Evolutionary conservation across 2,113 vertebrate genomes (phyloP), one percentile per base, ranked within the genome.

Genomic region (Tychaedon coryphoeus): DNA sequence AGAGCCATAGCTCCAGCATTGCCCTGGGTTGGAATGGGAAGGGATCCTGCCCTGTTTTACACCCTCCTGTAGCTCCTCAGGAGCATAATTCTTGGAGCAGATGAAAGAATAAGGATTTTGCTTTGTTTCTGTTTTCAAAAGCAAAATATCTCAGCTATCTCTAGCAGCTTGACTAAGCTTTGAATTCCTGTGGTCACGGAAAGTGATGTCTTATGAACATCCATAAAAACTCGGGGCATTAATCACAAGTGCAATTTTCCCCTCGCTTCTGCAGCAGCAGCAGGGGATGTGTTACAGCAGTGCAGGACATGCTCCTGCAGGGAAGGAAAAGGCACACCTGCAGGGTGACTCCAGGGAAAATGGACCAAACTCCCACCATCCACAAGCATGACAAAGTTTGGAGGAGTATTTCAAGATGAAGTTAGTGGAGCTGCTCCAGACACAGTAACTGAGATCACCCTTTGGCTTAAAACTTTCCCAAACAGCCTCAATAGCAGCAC

Each of bases 201-300:
- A 91, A 80, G 24, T 36, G 31, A 25, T 33, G 19, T 29, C 33
- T 73, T 50, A 29, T 1, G 28, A 70, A 66, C 60, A 56, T 10
- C 19, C 69, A 45, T 38, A 51, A 89, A 77, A 58, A n/a, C 10
- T 45, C 50, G 6, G 18, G 50, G 29, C 28, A 42, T 70, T 77
- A 80, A 50, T 40, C 29, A 25, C 34, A 36, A 2, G 28, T 51
- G 43, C 56, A 57, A 5, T 45, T 86, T 88, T 28, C 7, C 54
- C 45, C 33, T 69, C 3, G 1, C 26, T 34, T 23, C 61, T 48
- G 36, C 2, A 53, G 22, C 31, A 6, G 72, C 64, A 66, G 56
- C 25, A 58, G 69, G 24, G 1, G 2, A 62, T 22, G 29, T 19
- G 70, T 66, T 60, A 29, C 47, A 56, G 77, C 0, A 0, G 19